Evolutionary conservation across 2,797 vertebrate species (phyloP).

Genomic region (Acrossocheilus wenchowensis): DNA sequence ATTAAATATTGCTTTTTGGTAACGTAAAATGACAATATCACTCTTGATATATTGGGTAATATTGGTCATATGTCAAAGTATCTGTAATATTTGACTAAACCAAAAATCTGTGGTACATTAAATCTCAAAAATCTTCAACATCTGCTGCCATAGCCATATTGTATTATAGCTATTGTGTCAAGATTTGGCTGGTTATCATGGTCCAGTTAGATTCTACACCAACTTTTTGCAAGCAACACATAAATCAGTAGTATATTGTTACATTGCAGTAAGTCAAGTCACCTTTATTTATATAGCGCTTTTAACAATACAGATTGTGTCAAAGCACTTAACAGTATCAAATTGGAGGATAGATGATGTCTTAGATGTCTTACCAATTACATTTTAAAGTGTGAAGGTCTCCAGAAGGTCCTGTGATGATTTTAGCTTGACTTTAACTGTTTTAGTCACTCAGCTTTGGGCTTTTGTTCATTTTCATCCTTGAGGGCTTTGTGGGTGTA

Average conservation of each 20-base stretch:
- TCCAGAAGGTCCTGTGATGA: not conserved
- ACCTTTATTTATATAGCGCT: too few species aligned
- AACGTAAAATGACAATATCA: not conserved
- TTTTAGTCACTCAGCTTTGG: not conserved
- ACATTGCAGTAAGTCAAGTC: not conserved
- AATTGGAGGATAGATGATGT: too few species aligned
- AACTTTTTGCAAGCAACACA: not conserved
- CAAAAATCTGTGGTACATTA: not conserved
- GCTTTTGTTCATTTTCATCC: slow-evolving; percentile 24
- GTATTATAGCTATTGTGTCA: not conserved
- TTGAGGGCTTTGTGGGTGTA: slow-evolving; percentile 48
- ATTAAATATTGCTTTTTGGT: not conserved
- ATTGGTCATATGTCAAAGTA: not conserved
- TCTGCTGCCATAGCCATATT: not conserved
- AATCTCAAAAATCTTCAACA: not conserved
- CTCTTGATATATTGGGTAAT: not conserved
- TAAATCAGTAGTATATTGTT: not conserved
- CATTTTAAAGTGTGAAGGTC: not conserved
- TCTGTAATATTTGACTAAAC: not conserved
- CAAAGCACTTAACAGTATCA: too few species aligned
- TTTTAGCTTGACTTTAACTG: too few species aligned
- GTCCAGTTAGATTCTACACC: not conserved
- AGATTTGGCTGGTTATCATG: not conserved
- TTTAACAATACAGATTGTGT: too few species aligned
- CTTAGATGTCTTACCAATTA: not conserved